Conservation (phyloP, 2,113 vertebrate species). For the Anthoscopus minutus region DNA sequence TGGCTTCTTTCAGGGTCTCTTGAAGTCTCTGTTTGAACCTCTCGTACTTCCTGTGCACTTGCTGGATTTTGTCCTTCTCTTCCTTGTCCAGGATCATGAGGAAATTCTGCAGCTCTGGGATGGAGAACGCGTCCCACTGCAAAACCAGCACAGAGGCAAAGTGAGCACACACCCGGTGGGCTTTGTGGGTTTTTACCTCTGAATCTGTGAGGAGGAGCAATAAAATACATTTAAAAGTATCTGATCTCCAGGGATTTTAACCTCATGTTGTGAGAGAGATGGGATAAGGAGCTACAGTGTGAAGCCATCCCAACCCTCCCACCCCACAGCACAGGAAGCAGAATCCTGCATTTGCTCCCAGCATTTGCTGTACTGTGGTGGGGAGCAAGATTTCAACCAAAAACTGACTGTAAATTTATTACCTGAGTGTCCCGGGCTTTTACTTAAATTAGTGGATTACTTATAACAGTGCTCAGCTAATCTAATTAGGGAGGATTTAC, state of each 20-base stretch:
- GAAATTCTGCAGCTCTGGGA: conserved; percentile 97
- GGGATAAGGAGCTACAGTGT: background rate
- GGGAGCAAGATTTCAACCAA: background rate
- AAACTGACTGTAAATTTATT: background rate
- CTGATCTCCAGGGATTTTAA: background rate
- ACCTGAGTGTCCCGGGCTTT: background rate
- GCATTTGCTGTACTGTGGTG: fast-evolving
- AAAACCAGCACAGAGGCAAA: background rate
- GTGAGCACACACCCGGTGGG: background rate
- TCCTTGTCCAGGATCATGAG: conserved; percentile 89
- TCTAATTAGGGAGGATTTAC: background rate
- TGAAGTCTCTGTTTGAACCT: conserved; percentile 82
- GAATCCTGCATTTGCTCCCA: background rate
- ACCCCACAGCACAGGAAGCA: background rate
- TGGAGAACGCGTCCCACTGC: conserved; percentile 95
- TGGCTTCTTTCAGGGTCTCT: conserved; percentile 75
- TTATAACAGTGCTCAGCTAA: background rate
- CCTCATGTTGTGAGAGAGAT: background rate
- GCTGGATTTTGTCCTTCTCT: conserved; percentile 86
- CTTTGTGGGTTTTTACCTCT: background rate
- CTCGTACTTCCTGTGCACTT: conserved; percentile 82
- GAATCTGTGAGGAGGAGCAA: background rate
- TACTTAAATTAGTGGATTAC: background rate
- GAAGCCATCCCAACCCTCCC: background rate
- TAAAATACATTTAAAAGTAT: background rate